A percentile compares a stretch with the other conserved stretches of the same genome.
These are phyloP conservation scores for Cyphomyrmex costatus DNA, from an alignment of 1,140 invertebrate genomes.

Conservation along the genomic window DNA sequence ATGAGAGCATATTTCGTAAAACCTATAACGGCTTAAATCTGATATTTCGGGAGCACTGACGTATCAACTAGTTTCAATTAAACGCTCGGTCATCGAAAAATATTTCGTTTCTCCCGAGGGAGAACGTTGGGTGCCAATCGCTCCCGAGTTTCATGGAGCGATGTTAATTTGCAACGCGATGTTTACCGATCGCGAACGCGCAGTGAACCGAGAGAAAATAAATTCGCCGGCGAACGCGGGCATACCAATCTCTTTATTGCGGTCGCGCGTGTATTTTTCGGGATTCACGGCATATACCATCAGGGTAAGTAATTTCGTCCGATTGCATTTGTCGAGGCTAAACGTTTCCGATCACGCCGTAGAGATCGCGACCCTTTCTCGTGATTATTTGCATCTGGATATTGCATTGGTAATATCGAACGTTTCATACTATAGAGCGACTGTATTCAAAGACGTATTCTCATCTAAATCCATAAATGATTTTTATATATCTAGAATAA, in stretches of 20 bases:
- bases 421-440: not conserved
- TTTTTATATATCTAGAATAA: not conserved
- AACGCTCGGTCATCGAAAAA: conserved; percentile 45
- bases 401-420: not conserved
- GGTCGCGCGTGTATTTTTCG: conserved; percentile 44
- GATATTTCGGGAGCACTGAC: conserved; percentile 8
- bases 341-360: conserved; percentile 16
- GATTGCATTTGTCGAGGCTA: conserved; percentile 34
- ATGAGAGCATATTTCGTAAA: not conserved
- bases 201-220: conserved; percentile 9
- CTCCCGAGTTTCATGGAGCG: conserved; percentile 36
- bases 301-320: conserved; percentile 38
- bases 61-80: conserved; percentile 46
- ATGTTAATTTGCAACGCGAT: conserved; percentile 57
- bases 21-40: not conserved
- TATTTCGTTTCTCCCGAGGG: conserved; percentile 48
- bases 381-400: conserved; percentile 2
- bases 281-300: conserved; percentile 22
- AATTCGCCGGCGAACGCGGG: conserved; percentile 26
- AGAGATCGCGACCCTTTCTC: not conserved
- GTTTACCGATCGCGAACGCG: conserved; percentile 45
- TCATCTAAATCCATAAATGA: not conserved
- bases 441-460: not conserved
- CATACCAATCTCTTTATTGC: conserved; percentile 54
- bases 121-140: not conserved